Percentiles rank a stretch among this genome's conserved stretches.
Conservation (phyloP, 1,140 invertebrate genomes). For the Nixonia krombeini region DNA sequence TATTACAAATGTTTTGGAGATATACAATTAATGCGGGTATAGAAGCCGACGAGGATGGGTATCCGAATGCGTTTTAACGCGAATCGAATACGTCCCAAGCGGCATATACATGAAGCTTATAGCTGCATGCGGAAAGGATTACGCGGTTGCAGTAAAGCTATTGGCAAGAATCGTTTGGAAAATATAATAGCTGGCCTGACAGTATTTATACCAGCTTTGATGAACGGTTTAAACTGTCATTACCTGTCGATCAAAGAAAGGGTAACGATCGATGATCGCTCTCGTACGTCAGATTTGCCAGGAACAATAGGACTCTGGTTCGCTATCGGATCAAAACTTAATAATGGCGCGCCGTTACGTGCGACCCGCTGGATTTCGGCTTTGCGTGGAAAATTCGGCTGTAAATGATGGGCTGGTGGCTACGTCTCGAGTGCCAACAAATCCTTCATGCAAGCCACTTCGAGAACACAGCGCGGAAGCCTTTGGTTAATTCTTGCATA, state of each 20-base stretch:
- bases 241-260: conserved; percentile 58
- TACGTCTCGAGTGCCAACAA: conserved; percentile 45
- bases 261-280: conserved; percentile 61
- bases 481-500: not conserved
- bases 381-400: conserved; percentile 44
- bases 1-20: conserved; percentile 44
- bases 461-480: conserved; percentile 3
- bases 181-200: conserved; percentile 35
- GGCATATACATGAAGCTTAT: conserved; percentile 46
- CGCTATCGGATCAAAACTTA: conserved; percentile 62
- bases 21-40: conserved; percentile 42
- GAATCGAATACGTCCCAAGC: conserved; percentile 44
- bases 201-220: conserved; percentile 38
- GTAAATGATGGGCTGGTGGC: conserved; percentile 30
- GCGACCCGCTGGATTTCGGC: conserved; percentile 50
- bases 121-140: conserved; percentile 55
- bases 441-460: conserved; percentile 20
- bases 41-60: conserved; percentile 41
- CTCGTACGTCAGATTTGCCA: conserved; percentile 63
- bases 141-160: conserved; percentile 33
- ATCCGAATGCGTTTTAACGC: conserved; percentile 53
- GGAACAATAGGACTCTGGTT: conserved; percentile 55
- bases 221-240: conserved; percentile 56
- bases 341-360: conserved; percentile 51
- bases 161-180: conserved; percentile 34